Percentiles rank a stretch among this genome's conserved stretches.
phyloP scores from a whole-genome alignment of 1,140 invertebrate species.

The Hylyphantes graminicola region DNA sequence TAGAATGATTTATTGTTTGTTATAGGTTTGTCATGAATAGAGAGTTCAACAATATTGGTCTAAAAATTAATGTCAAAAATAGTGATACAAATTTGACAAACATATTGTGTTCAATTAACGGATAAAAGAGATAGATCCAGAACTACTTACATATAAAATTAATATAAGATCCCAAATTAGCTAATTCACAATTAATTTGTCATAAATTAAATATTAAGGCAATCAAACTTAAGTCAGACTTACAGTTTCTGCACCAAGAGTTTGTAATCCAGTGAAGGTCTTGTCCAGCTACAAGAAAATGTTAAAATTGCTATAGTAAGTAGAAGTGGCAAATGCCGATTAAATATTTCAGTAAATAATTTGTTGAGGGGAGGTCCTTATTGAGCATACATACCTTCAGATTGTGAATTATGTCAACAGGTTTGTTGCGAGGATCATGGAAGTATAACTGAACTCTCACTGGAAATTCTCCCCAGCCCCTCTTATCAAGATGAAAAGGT shows the following conservation, averaged over 20 bases:
- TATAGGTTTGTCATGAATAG: no score
- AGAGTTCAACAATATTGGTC: no score
- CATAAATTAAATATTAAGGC: no score
- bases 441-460: constrained; percentile 84
- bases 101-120: no score
- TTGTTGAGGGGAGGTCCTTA: neutral
- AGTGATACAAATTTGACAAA: no score
- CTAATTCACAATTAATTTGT: no score
- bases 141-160: no score
- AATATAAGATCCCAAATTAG: no score
- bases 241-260: constrained; percentile 81
- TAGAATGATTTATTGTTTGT: no score
- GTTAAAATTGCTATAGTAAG: neutral
- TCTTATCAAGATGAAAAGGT: constrained; percentile 84
- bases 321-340: neutral
- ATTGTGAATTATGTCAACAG: constrained; percentile 82
- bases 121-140: no score
- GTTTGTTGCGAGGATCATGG: constrained; percentile 78
- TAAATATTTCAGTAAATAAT: neutral
- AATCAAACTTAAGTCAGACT: constrained; percentile 51
- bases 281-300: constrained; percentile 75
- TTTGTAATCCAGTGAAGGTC: constrained; percentile 87
- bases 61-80: no score
- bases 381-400: constrained; percentile 72
- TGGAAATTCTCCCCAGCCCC: constrained; percentile 93